Base-by-base conservation (phyloP, 2,797 vertebrate genomes). In the Leptatherina wallacei region DNA sequence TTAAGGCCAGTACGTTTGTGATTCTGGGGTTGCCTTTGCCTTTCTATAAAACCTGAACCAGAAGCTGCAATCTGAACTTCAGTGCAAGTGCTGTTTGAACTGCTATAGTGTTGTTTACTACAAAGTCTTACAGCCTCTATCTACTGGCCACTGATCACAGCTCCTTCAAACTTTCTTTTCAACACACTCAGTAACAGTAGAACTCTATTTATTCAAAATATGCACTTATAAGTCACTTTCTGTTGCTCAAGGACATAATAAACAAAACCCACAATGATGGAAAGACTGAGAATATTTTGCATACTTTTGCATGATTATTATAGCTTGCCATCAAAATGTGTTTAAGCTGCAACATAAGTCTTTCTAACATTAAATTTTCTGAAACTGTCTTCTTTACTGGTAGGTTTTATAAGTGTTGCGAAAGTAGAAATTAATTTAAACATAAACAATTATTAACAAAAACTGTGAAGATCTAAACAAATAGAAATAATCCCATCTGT, bases 1-100 rank as follows among this genome's bases (percentile, higher is more conserved):
- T 91, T 92, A 88, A 91, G 90, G 85, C 88, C 86, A 77, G 83
- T 70, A 68, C 83, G 69, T 92, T 91, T 90, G 90, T 88, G 89
- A 91, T 91, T 88, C 87, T 89, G 89, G 88, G 89, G 83, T 88
- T 87, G 85, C 88, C 74, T 78, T 74, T 84, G 84, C 80, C 72
- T 82, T 75, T 71, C 63, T 82, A 83, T 85, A 88, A 87, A 91
- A 89, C 87, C 74, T 75, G 52, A 88, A 79, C 72, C 70, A 62
- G 82, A 86, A 65, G 51, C 82, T 90, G 83, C 81, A 80, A 77
- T 85, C 82, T 84, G 78, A 87, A 86, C 71, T 73, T 29, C 81
- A 82, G 81, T 71, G 80, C 79, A 80, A 89, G 81, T 75, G 80
- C 87, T 65, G 76, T 72, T 84, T 69, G 78, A 82, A 79, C 82